Evolutionary conservation across 2,113 vertebrate species (phyloP).

Genomic region (Amia ocellicauda): DNA sequence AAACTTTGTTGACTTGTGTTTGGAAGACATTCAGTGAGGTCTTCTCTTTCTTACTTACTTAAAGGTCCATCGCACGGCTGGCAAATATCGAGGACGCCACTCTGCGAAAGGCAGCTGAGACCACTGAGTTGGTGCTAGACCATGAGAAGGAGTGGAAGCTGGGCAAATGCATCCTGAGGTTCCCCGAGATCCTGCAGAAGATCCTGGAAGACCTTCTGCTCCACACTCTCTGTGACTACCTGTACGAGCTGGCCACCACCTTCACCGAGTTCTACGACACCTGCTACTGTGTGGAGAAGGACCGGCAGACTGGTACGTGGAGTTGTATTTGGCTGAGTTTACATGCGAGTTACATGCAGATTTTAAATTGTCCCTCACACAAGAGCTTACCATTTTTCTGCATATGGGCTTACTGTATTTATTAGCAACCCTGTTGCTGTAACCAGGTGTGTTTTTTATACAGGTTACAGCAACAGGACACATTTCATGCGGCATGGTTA

Average conservation of each 20-base stretch:
- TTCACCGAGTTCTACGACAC: slow-evolving; percentile 98
- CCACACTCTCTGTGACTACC: slow-evolving; percentile 90
- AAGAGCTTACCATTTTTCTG: too few relatives aligned
- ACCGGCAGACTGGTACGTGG: slow-evolving; percentile 84
- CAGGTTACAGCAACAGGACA: too few relatives aligned
- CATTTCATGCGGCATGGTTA: too few relatives aligned
- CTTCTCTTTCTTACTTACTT: background rate
- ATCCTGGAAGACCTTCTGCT: slow-evolving; percentile 89
- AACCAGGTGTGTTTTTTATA: too few relatives aligned
- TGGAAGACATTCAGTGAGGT: too few relatives aligned
- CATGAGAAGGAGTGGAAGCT: slow-evolving; percentile 97
- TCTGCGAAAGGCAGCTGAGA: slow-evolving; percentile 75
- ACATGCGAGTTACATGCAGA: too few relatives aligned
- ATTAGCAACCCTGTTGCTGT: too few relatives aligned
- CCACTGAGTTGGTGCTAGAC: slow-evolving; percentile 76
- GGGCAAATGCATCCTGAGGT: slow-evolving; percentile 87
- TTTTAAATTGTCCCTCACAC: too few relatives aligned
- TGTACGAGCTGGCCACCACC: slow-evolving; percentile 94
- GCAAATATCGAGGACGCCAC: slow-evolving; percentile 76
- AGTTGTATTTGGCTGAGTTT: too few relatives aligned
- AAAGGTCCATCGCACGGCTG: slow-evolving; percentile 87
- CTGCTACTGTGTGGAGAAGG: slow-evolving; percentile 98
- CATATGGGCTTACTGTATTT: too few relatives aligned
- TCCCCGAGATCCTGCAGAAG: slow-evolving; percentile 92
- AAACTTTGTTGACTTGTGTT: too few relatives aligned